Conservation (phyloP, 2,113 vertebrate species). For the Ptilonorhynchus violaceus region DNA sequence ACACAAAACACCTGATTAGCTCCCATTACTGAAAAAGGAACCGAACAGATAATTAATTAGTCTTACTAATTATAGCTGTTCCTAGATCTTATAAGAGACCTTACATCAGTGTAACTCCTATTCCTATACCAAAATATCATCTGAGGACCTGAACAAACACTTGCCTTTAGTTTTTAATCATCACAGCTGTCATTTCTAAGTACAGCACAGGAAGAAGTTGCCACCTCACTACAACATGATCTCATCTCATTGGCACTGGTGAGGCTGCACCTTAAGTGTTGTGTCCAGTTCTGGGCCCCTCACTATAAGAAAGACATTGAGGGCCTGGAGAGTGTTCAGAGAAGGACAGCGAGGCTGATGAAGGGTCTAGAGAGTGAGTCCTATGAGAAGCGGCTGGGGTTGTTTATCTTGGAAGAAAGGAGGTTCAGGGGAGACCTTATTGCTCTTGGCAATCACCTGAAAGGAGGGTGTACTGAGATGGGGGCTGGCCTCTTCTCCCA, state of each 20-base stretch:
- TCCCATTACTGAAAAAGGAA: neutral
- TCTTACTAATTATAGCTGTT: neutral
- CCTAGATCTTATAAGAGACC: neutral
- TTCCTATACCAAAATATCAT: neutral
- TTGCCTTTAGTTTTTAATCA: neutral
- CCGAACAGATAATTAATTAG: neutral
- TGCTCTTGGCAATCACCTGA: neutral
- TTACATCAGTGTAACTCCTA: neutral
- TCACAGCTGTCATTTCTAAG: neutral
- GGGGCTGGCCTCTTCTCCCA: neutral
- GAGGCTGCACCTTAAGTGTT: accelerated
- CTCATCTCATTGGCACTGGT: neutral
- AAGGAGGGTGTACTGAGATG: neutral
- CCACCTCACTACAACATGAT: neutral
- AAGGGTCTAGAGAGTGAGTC: neutral
- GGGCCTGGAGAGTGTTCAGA: neutral
- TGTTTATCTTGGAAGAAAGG: neutral
- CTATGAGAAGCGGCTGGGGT: neutral
- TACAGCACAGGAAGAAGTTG: neutral
- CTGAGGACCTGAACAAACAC: neutral
- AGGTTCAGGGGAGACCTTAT: neutral
- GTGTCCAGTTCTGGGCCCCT: neutral
- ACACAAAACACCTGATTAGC: neutral
- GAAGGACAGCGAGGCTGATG: neutral
- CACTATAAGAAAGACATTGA: neutral